Percentiles rank a stretch among this genome's conserved stretches.
phyloP scores from a whole-genome alignment of 1,140 invertebrate genomes.

The Dreissena polymorpha region DNA sequence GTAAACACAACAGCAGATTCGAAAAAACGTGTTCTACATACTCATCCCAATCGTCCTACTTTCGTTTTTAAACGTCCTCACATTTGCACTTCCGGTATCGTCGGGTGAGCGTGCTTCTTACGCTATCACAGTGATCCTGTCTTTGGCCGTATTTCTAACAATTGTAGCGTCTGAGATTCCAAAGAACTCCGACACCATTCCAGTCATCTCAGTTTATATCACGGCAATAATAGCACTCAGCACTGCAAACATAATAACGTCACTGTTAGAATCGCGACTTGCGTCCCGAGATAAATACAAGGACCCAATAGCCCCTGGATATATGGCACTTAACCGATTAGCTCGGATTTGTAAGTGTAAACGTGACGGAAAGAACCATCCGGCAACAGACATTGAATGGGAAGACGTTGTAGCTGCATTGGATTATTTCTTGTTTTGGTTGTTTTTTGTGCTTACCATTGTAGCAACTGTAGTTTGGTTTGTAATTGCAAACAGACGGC shows the following conservation, averaged over 20 bases:
- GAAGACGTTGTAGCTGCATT: too few species aligned
- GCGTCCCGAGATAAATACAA: not conserved
- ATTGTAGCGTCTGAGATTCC: slow-evolving; percentile 49
- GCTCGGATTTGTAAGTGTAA: too few species aligned
- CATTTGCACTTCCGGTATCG: slow-evolving; percentile 48
- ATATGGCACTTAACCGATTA: too few species aligned
- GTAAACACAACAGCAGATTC: too few species aligned
- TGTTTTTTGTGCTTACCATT: too few species aligned
- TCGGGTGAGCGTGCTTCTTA: slow-evolving; percentile 53
- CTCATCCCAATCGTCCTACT: slow-evolving; percentile 49
- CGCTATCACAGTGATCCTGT: slow-evolving; percentile 53
- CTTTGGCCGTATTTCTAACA: slow-evolving; percentile 48
- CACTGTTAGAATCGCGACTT: slow-evolving; percentile 18
- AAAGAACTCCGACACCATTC: slow-evolving; percentile 42
- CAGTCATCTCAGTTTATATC: slow-evolving; percentile 37
- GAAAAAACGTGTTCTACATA: slow-evolving; percentile 29
- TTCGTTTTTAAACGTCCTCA: slow-evolving; percentile 43
- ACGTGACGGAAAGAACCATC: too few species aligned
- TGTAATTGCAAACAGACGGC: too few species aligned
- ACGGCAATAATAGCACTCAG: slow-evolving; percentile 27
- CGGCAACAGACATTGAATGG: too few species aligned
- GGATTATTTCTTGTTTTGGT: too few species aligned
- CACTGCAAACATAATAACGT: slow-evolving; percentile 18
- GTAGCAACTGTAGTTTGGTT: too few species aligned
- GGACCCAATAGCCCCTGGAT: too few species aligned